Evolutionary conservation across 2,797 vertebrate genomes (phyloP).

Genomic region (Rhodeus uyekii): DNA sequence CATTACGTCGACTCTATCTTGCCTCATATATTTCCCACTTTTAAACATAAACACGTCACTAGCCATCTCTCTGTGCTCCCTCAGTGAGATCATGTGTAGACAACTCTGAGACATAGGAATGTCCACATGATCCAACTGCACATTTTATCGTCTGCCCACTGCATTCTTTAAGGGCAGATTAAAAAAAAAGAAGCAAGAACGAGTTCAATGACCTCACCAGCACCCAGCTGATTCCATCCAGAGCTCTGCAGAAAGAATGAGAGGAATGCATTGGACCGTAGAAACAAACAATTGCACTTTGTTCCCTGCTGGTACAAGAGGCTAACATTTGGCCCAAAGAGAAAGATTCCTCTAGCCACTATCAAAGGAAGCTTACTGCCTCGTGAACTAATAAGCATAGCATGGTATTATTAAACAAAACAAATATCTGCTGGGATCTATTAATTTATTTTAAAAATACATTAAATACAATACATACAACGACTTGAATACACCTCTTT

Average conservation of each 20-base stretch:
- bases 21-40: no score
- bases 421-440: slow-evolving; percentile 15
- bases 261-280: slow-evolving; percentile 93
- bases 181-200: slow-evolving; percentile 69
- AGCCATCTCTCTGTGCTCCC: neutral
- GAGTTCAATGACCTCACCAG: slow-evolving; percentile 89
- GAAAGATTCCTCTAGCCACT: slow-evolving; percentile 12
- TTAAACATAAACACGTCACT: slow-evolving; percentile 3
- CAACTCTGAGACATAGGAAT: neutral
- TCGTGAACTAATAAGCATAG: neutral
- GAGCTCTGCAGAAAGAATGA: slow-evolving; percentile 85
- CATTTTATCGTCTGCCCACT: slow-evolving; percentile 8
- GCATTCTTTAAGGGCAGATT: slow-evolving; percentile 28
- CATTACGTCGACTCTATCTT: neutral
- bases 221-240: slow-evolving; percentile 94
- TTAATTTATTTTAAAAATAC: neutral
- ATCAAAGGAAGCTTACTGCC: slow-evolving; percentile 6
- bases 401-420: neutral
- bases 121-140: slow-evolving; percentile 3
- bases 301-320: slow-evolving; percentile 71
- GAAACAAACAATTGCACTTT: slow-evolving; percentile 88
- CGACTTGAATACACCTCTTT: neutral
- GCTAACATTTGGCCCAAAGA: slow-evolving; percentile 26
- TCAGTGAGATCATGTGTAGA: neutral
- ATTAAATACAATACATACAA: neutral